These are phyloP conservation scores for Lordiphosa stackelbergi DNA, from an alignment of 1,140 invertebrate species.

Conservation along the genomic window DNA sequence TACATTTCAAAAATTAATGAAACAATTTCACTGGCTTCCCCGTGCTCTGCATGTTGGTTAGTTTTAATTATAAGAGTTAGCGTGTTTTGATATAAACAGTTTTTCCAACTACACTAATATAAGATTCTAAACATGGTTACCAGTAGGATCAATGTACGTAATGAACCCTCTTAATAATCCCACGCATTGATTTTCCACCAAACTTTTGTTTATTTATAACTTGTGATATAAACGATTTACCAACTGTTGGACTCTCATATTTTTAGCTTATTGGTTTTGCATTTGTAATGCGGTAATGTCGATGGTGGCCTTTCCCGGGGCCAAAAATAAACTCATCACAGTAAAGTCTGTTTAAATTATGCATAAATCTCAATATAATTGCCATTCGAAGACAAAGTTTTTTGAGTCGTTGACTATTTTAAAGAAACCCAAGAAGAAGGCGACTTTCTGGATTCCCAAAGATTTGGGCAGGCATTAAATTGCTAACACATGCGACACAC, in stretches of 20 bases:
- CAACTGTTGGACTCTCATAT: constrained; percentile 31
- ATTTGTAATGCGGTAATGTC: constrained; percentile 38
- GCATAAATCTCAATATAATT: constrained; percentile 61
- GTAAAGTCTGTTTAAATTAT: constrained; percentile 51
- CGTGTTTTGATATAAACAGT: too few relatives aligned
- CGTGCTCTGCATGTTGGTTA: too few relatives aligned
- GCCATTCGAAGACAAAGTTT: constrained; percentile 53
- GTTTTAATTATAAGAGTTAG: too few relatives aligned
- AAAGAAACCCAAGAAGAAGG: constrained; percentile 4
- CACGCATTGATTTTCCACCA: neutral
- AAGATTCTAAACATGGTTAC: too few relatives aligned
- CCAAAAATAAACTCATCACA: neutral
- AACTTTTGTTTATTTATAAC: constrained; percentile 9
- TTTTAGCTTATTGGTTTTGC: constrained; percentile 41
- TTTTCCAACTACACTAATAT: too few relatives aligned
- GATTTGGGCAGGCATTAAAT: constrained; percentile 34
- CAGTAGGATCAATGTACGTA: too few relatives aligned
- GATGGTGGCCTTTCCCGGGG: neutral
- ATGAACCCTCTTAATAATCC: neutral
- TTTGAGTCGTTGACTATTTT: constrained; percentile 43
- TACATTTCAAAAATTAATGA: too few relatives aligned
- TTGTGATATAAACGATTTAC: neutral
- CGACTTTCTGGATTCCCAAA: constrained; percentile 11
- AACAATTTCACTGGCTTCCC: too few relatives aligned
- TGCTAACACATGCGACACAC: constrained; percentile 5